These are phyloP conservation scores for Diarsia rubi DNA, from an alignment of 2,888 invertebrate species.

Conservation along the genomic window DNA sequence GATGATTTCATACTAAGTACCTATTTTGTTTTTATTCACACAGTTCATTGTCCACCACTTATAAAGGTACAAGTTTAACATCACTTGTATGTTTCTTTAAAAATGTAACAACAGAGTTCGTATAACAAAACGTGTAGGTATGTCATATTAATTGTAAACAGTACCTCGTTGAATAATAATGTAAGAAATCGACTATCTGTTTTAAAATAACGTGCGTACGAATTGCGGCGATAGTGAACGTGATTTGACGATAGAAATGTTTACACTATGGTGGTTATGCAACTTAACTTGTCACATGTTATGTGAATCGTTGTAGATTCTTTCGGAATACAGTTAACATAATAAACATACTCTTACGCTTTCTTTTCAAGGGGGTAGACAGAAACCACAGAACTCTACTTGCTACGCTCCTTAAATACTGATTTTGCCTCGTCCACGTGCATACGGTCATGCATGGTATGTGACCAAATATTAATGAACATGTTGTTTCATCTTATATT, in stretches of 20 bases:
- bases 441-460: no score
- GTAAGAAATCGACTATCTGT: slow-evolving; percentile 58
- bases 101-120: slow-evolving; percentile 41
- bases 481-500: background rate
- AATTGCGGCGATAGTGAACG: slow-evolving; percentile 36
- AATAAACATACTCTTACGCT: no score
- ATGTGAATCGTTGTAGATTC: background rate
- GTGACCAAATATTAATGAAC: background rate
- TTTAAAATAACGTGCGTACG: slow-evolving; percentile 50
- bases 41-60: slow-evolving; percentile 22
- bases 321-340: background rate
- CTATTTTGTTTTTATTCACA: slow-evolving; percentile 9
- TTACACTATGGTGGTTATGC: slow-evolving; percentile 53
- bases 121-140: slow-evolving; percentile 57
- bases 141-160: slow-evolving; percentile 55
- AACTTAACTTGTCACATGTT: slow-evolving; percentile 20
- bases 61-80: slow-evolving; percentile 18
- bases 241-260: slow-evolving; percentile 54
- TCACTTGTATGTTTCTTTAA: slow-evolving; percentile 19
- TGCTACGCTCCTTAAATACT: no score
- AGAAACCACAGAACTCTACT: no score
- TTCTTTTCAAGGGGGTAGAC: no score
- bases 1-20: slow-evolving; percentile 23
- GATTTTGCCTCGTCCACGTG: no score
- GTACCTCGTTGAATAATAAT: slow-evolving; percentile 62